A percentile compares a stretch with the other conserved stretches of the same genome.
These are phyloP conservation scores for Cataglyphis hispanica DNA, from an alignment of 1,140 invertebrate genomes.

Conservation along the genomic window DNA sequence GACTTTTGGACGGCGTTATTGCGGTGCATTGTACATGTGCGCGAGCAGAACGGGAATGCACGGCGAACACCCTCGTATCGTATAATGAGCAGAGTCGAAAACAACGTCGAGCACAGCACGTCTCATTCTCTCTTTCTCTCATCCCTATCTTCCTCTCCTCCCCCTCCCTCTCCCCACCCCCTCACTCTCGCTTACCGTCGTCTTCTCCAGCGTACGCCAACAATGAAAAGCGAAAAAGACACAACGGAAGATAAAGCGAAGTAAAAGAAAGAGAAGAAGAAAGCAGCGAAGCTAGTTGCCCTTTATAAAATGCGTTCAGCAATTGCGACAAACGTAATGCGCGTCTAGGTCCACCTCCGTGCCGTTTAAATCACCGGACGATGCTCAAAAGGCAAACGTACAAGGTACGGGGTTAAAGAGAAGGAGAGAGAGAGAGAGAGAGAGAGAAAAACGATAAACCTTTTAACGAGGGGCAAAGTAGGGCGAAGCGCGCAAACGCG, in stretches of 20 bases:
- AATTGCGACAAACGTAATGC: conserved; percentile 65
- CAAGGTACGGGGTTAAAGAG: conserved; percentile 6
- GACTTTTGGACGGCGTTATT: conserved; percentile 55
- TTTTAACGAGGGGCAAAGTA: conserved; percentile 27
- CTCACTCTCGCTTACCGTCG: background rate
- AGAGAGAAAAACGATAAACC: background rate
- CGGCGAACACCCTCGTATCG: conserved; percentile 50
- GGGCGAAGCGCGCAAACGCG: background rate
- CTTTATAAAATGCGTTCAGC: conserved; percentile 45
- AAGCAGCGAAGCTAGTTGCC: conserved; percentile 1
- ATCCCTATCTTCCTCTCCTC: background rate
- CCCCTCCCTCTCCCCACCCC: background rate
- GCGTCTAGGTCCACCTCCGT: conserved; percentile 32
- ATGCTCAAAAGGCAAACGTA: conserved; percentile 59
- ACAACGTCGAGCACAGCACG: background rate
- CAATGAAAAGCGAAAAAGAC: conserved; percentile 47
- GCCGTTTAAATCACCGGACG: conserved; percentile 47
- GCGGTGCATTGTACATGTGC: conserved; percentile 52
- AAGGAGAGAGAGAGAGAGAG: background rate
- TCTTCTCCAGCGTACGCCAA: conserved; percentile 9
- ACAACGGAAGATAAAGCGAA: conserved; percentile 4
- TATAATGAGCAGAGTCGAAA: conserved; percentile 49
- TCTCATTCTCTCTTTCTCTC: background rate
- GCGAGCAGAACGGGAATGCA: conserved; percentile 48
- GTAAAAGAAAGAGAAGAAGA: conserved; percentile 12